Conservation (phyloP, 2,888 invertebrate genomes). For the Meloe dianella region DNA sequence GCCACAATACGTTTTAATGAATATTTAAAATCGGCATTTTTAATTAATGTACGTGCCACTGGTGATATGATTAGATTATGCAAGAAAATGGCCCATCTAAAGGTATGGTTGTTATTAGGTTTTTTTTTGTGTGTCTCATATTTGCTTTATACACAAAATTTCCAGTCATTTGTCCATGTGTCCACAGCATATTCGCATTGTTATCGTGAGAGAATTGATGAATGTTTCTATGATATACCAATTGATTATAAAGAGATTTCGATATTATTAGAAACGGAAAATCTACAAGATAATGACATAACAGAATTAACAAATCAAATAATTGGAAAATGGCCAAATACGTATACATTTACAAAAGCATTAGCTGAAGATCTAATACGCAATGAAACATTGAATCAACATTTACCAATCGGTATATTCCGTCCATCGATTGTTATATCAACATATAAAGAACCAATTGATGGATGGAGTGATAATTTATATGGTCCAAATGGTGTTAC, state of each 20-base stretch:
- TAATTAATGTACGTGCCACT: slow-evolving; percentile 81
- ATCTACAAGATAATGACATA: slow-evolving; percentile 1
- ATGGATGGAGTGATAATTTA: slow-evolving; percentile 78
- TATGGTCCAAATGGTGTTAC: slow-evolving; percentile 73
- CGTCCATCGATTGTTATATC: slow-evolving; percentile 76
- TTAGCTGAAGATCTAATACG: slow-evolving; percentile 75
- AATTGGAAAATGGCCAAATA: slow-evolving; percentile 76
- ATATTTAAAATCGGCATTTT: slow-evolving; percentile 75
- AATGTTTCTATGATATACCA: slow-evolving; percentile 16
- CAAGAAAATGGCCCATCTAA: slow-evolving; percentile 72
- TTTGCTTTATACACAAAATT: slow-evolving; percentile 56
- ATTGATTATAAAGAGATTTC: not conserved
- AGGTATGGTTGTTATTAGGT: slow-evolving; percentile 63
- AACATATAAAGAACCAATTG: slow-evolving; percentile 31
- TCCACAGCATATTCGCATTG: slow-evolving; percentile 18
- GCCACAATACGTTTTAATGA: slow-evolving; percentile 93
- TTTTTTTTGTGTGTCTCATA: not conserved
- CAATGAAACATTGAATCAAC: slow-evolving; percentile 62
- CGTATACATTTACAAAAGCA: slow-evolving; percentile 87
- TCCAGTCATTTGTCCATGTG: slow-evolving; percentile 12
- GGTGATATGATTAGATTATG: slow-evolving; percentile 76
- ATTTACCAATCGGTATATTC: slow-evolving; percentile 77
- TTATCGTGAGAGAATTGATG: slow-evolving; percentile 17
- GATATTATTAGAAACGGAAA: not conserved
- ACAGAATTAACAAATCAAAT: slow-evolving; percentile 55